These are phyloP conservation scores for Anagrus nilaparvatae DNA, from an alignment of 1,140 invertebrate species.

Conservation along the genomic window DNA sequence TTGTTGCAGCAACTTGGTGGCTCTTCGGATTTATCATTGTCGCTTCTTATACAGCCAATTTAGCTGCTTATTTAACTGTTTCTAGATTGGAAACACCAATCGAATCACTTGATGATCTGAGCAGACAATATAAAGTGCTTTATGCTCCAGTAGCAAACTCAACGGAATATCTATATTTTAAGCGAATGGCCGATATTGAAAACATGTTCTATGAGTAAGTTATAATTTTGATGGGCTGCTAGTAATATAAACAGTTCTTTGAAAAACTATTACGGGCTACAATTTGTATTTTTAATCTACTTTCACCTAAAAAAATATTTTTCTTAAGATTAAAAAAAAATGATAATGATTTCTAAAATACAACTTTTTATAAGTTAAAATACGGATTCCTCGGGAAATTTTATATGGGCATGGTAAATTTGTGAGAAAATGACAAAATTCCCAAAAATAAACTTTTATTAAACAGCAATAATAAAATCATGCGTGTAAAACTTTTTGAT, in stretches of 20 bases:
- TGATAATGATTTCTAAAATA: no score
- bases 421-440: no score
- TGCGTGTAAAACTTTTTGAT: no score
- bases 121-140: constrained; percentile 91
- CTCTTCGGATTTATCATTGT: constrained; percentile 96
- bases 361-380: no score
- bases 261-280: neutral
- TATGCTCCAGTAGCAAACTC: constrained; percentile 83
- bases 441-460: no score
- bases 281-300: no score
- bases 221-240: constrained; percentile 4
- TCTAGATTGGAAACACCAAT: constrained; percentile 86
- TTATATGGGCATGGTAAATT: no score
- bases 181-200: constrained; percentile 94
- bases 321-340: no score
- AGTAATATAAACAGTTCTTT: neutral
- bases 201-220: constrained; percentile 87
- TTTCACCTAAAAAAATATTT: no score
- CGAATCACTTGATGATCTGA: constrained; percentile 84
- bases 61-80: constrained; percentile 90
- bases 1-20: constrained; percentile 96
- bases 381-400: no score
- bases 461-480: no score
- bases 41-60: constrained; percentile 95
- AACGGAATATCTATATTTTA: constrained; percentile 84